Base-by-base conservation (phyloP, 2,113 vertebrate species). In the Cyanoderma ruficeps region DNA sequence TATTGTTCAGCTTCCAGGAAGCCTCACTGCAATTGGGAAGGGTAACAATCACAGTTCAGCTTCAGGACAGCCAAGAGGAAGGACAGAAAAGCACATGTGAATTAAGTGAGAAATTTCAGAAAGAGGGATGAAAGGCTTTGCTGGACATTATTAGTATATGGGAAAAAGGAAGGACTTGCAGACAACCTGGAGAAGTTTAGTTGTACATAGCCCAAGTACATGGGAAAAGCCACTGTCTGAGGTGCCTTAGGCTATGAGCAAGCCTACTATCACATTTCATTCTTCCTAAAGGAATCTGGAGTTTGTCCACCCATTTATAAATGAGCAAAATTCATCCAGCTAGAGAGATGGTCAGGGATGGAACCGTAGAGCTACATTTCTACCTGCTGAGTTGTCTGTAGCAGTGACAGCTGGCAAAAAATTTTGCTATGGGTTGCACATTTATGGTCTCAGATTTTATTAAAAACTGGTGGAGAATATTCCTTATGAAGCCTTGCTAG, bases 1-100 rank as follows among this genome's bases (percentile, higher is more conserved):
- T 59, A 87, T 47, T n/a, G 27, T 21, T 72, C 69, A 70, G 56
- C 60, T 91, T 95, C 87, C 81, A 87, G 33, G 56, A 91, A 94
- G 21, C 35, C 61, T 67, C 75, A n/a, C 52, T 89, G 69, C 65
- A 52, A 21, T 19, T 93, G 80, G 44, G 74, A 68, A 93, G 20
- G 31, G n/a, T 37, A 56, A 60, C 39, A 74, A 42, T 15, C 35
- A 59, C 35, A 49, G 84, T 44, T 93, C 52, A 85, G 50, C 35
- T 84, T 35, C 11, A 7, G 47, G 88, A 75, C 52, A 89, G 50
- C 41, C 57, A 76, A 90, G 57, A 74, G 56, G 65, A 91, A 87
- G 25, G n/a, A 68, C 5, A 9, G 67, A 21, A 91, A 87, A 15
- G 39, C 21, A 44, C 23, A 33, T 87, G 13, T 15, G 35, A 96